Conservation (phyloP, 1,140 invertebrate genomes). For the Brachionus rubens region DNA sequence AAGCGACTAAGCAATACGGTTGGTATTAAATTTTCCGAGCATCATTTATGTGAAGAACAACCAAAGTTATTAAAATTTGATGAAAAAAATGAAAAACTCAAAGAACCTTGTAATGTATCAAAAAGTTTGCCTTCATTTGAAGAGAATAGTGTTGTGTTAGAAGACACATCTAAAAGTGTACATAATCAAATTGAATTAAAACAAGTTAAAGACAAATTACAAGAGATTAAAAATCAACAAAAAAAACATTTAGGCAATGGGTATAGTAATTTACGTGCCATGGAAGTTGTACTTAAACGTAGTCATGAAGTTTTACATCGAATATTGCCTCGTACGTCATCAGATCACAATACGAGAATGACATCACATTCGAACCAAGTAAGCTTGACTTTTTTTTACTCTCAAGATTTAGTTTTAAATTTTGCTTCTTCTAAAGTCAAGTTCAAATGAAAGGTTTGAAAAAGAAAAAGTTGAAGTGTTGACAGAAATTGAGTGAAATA, state of each 20-base stretch:
- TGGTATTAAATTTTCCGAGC: background rate
- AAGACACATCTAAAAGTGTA: background rate
- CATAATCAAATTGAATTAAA: background rate
- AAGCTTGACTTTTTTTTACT: too few species aligned
- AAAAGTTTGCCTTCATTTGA: constrained; percentile 23
- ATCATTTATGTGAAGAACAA: background rate
- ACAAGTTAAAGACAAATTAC: background rate
- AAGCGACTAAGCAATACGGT: background rate
- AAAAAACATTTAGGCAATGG: background rate
- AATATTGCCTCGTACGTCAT: constrained; percentile 20
- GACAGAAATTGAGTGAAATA: too few species aligned
- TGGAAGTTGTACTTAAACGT: background rate
- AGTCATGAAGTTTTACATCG: background rate
- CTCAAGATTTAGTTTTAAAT: too few species aligned
- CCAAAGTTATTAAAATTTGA: background rate
- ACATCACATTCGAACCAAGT: too few species aligned
- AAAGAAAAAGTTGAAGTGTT: too few species aligned
- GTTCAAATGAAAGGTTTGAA: too few species aligned
- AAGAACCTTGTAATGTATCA: background rate
- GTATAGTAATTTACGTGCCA: background rate
- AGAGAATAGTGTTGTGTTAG: too few species aligned
- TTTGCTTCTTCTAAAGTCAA: background rate
- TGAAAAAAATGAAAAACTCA: background rate
- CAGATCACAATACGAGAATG: constrained; percentile 18
- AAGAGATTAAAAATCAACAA: constrained; percentile 18